These are phyloP conservation scores for Fukomys damarensis DNA, from an alignment of 2,113 vertebrate species.

Conservation along the genomic window DNA sequence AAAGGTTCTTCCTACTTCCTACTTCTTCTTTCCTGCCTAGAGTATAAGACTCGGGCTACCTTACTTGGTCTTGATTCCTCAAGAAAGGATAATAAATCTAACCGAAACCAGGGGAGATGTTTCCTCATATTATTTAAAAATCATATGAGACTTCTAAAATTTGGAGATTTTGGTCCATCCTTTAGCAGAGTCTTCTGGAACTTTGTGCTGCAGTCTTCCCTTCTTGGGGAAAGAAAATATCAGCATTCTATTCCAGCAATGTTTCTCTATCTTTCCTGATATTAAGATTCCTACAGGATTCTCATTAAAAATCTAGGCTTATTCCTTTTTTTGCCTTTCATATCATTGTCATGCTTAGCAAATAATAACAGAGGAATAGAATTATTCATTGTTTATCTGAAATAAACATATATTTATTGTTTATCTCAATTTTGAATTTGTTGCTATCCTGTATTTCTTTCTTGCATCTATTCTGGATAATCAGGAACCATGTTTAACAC, in stretches of 20 bases:
- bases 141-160: background rate
- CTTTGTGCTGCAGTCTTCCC: background rate
- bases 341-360: background rate
- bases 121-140: background rate
- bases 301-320: background rate
- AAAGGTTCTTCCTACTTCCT: background rate
- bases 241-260: background rate
- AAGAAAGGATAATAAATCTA: background rate
- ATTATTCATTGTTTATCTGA: background rate
- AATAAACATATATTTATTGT: background rate
- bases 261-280: background rate
- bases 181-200: background rate
- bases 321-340: no score
- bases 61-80: background rate
- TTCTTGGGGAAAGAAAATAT: background rate
- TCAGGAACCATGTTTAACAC: background rate
- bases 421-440: constrained; percentile 31
- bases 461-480: background rate
- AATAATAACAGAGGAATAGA: background rate
- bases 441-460: background rate
- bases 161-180: background rate
- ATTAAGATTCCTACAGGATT: background rate
- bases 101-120: background rate
- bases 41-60: background rate
- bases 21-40: background rate